Percentiles rank a stretch among this genome's conserved stretches.
Conservation (phyloP, 2,888 invertebrate genomes). For the Adela reaumurella region DNA sequence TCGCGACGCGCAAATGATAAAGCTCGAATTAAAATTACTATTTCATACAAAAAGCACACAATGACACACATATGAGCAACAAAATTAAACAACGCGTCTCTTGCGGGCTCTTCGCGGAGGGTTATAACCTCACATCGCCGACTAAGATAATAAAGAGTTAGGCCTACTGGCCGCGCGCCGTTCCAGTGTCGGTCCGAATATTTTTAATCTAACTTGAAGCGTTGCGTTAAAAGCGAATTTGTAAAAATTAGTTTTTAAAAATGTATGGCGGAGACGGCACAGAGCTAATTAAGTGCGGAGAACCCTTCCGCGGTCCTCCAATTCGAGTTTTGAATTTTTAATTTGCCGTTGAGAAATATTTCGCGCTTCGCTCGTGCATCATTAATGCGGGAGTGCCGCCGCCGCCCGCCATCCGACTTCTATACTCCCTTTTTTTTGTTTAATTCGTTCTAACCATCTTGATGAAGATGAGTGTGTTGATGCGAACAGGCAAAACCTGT, state of each 20-base stretch:
- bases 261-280: constrained; percentile 38
- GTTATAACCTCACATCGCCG: constrained; percentile 53
- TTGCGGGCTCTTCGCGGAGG: constrained; percentile 35
- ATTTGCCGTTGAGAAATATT: constrained; percentile 52
- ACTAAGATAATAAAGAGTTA: constrained; percentile 29
- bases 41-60: neutral
- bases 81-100: constrained; percentile 45
- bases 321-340: constrained; percentile 37
- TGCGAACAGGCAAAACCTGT: no score
- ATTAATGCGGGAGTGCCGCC: constrained; percentile 31
- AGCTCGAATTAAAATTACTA: no score
- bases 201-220: constrained; percentile 57
- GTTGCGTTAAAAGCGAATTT: constrained; percentile 21
- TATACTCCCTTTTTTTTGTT: no score
- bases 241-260: constrained; percentile 58
- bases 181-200: constrained; percentile 6
- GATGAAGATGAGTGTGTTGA: no score
- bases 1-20: no score
- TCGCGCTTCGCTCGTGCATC: constrained; percentile 54
- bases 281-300: constrained; percentile 50
- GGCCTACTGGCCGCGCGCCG: constrained; percentile 33
- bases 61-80: constrained; percentile 11
- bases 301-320: constrained; percentile 48
- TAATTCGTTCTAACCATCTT: no score
- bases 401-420: constrained; percentile 15